Evolutionary conservation across 1,140 invertebrate genomes (phyloP).

Genomic region (Ylistrum balloti): DNA sequence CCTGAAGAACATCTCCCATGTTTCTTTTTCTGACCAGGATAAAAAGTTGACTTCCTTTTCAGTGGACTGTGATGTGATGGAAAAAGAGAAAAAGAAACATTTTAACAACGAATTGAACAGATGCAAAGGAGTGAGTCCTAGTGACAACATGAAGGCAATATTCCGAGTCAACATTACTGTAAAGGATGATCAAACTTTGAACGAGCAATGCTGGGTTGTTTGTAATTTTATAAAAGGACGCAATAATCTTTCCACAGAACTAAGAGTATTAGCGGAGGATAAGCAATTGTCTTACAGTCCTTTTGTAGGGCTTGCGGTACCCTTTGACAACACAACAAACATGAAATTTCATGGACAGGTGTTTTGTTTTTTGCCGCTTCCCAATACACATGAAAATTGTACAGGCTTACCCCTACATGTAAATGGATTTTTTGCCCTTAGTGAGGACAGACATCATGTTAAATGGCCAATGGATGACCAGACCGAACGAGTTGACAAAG

Average conservation of each 20-base stretch:
- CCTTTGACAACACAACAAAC: neutral
- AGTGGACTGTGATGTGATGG: neutral
- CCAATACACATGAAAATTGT: conserved; percentile 55
- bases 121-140: neutral
- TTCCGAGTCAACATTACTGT: neutral
- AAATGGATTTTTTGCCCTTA: conserved; percentile 72
- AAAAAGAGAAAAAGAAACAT: neutral
- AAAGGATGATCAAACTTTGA: neutral
- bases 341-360: conserved; percentile 56
- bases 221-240: conserved; percentile 13
- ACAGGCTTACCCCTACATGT: conserved; percentile 72
- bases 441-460: conserved; percentile 68
- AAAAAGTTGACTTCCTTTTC: neutral
- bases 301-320: conserved; percentile 43
- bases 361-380: conserved; percentile 76
- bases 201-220: neutral
- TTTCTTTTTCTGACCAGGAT: neutral
- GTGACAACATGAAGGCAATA: neutral
- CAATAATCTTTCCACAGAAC: neutral
- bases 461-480: conserved; percentile 61
- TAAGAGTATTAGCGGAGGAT: neutral
- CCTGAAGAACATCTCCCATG: conserved; percentile 58
- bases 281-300: neutral
- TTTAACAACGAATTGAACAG: neutral
- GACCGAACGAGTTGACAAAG: conserved; percentile 36